phyloP scores from a whole-genome alignment of 2,797 vertebrate genomes.

The Selene dorsalis region DNA sequence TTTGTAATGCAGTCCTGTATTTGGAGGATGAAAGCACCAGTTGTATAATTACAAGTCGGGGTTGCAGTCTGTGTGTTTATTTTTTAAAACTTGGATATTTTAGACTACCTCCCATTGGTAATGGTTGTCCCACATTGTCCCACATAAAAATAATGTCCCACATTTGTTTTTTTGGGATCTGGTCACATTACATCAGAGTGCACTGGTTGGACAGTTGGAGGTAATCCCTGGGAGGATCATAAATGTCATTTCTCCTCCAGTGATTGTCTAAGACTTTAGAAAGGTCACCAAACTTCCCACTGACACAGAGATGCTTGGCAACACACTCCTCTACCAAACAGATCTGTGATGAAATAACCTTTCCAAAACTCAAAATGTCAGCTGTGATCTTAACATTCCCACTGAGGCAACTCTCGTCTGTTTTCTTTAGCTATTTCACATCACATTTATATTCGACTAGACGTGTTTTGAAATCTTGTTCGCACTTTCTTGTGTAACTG shows the following conservation, averaged over 20 bases:
- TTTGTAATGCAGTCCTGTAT: too few relatives aligned
- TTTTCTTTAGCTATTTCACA: neutral
- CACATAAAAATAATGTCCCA: too few relatives aligned
- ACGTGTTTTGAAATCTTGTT: conserved; percentile 6
- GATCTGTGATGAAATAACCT: conserved; percentile 31
- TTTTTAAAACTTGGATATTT: too few relatives aligned
- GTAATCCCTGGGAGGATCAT: conserved; percentile 8
- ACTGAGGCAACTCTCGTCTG: neutral
- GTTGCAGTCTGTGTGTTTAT: too few relatives aligned
- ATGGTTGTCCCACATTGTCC: too few relatives aligned
- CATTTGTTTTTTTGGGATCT: too few relatives aligned
- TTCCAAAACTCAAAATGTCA: neutral
- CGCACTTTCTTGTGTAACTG: neutral
- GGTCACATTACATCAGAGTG: neutral
- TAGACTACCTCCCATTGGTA: too few relatives aligned
- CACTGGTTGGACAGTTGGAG: neutral
- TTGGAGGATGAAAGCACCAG: too few relatives aligned
- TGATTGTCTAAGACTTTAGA: conserved; percentile 23
- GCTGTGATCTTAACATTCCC: conserved; percentile 17
- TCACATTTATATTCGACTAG: neutral
- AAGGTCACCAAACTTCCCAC: conserved; percentile 31
- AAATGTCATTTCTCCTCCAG: neutral
- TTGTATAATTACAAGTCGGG: too few relatives aligned
- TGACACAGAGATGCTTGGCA: conserved; percentile 32
- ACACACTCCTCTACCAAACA: conserved; percentile 17